A percentile compares a stretch with the other conserved stretches of the same genome.
Conservation (phyloP, 2,797 vertebrate genomes). For the Anguilla megastoma region DNA sequence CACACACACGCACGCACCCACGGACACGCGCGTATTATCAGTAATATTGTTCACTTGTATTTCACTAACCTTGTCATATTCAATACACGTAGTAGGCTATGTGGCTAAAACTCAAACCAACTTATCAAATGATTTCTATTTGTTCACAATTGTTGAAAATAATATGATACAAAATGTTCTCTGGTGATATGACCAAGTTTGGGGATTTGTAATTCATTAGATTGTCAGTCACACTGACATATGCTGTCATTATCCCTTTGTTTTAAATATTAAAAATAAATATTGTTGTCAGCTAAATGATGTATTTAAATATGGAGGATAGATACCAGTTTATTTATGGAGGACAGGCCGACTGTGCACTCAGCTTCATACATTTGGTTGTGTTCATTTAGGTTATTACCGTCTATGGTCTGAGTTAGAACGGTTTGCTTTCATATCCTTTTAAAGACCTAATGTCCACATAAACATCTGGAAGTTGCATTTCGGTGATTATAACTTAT, state of each 20-base stretch:
- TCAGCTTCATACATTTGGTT: neutral
- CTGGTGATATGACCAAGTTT: neutral
- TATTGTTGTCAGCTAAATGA: neutral
- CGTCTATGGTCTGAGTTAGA: neutral
- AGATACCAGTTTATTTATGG: neutral
- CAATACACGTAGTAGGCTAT: neutral
- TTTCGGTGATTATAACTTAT: neutral
- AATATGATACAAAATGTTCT: neutral
- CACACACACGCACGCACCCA: neutral
- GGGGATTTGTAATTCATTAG: neutral
- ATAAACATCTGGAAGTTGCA: neutral
- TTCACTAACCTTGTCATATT: neutral
- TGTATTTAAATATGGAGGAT: neutral
- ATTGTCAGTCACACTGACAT: neutral
- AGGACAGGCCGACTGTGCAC: neutral
- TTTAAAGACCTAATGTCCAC: neutral
- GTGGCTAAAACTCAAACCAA: neutral
- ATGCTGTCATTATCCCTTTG: neutral
- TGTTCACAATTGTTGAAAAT: neutral
- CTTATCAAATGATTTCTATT: neutral
- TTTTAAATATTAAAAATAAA: neutral
- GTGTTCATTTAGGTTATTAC: neutral
- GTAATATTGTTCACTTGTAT: neutral
- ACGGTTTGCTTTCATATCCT: neutral
- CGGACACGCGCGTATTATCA: neutral